Evolutionary conservation across 92 coral and sea anemone genomes (phyloP).

Genomic region (Phenganax subtilis): DNA sequence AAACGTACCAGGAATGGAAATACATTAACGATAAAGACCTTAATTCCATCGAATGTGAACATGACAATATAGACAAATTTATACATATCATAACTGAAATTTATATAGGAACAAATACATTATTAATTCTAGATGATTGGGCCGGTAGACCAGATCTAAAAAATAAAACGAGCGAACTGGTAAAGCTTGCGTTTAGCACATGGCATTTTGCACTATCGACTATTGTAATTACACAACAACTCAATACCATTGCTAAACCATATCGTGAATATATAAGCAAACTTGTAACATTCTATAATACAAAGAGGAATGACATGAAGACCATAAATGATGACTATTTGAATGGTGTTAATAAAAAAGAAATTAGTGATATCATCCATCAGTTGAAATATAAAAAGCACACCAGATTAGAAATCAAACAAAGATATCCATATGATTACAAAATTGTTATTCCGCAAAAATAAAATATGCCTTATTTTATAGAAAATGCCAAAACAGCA

Average conservation of each 20-base stretch:
- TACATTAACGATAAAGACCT: slow-evolving; percentile 1
- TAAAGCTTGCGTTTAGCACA: slow-evolving; percentile 25
- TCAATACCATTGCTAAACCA: slow-evolving; percentile 38
- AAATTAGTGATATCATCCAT: not conserved
- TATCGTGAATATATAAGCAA: slow-evolving; percentile 35
- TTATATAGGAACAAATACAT: not conserved
- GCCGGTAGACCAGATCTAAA: slow-evolving; percentile 17
- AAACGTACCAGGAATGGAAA: slow-evolving; percentile 16
- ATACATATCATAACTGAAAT: not conserved
- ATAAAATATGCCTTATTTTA: not conserved
- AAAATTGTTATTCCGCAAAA: slow-evolving; percentile 13
- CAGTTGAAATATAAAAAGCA: not conserved
- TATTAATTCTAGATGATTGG: slow-evolving; percentile 19
- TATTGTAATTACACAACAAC: slow-evolving; percentile 34
- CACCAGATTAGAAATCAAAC: not conserved
- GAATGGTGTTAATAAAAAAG: not conserved
- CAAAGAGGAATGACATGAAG: slow-evolving; percentile 23
- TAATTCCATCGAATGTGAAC: not conserved
- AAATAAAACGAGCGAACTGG: slow-evolving; percentile 8
- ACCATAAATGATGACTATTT: slow-evolving; percentile 36
- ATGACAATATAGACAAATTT: not conserved
- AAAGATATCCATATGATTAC: slow-evolving; percentile 16
- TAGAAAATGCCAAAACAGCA: not conserved
- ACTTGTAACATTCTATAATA: slow-evolving; percentile 30
- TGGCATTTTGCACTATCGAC: slow-evolving; percentile 20